phyloP scores from a whole-genome alignment of 2,797 vertebrate genomes.

The Petrocephalus schoutedeni region DNA sequence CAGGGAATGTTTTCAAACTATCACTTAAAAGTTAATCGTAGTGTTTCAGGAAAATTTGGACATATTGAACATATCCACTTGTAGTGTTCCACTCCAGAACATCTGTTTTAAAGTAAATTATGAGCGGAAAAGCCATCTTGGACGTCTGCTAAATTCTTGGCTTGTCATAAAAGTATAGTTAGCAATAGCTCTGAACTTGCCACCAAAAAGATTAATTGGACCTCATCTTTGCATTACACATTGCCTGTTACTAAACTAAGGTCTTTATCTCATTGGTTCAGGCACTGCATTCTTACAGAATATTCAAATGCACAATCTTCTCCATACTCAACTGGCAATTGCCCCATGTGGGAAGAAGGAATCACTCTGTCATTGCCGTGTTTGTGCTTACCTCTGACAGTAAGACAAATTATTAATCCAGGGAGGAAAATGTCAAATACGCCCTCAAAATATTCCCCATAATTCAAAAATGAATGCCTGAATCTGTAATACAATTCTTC shows the following conservation, averaged over 20 bases:
- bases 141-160: constrained; percentile 45
- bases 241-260: constrained; percentile 51
- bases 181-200: constrained; percentile 55
- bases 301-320: constrained; percentile 43
- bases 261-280: constrained; percentile 66
- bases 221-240: constrained; percentile 48
- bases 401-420: constrained; percentile 20
- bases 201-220: constrained; percentile 62
- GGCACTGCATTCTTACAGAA: constrained; percentile 42
- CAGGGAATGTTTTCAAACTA: not conserved
- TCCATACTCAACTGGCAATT: constrained; percentile 46
- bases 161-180: constrained; percentile 54
- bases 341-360: constrained; percentile 24
- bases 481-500: not conserved
- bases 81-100: not conserved
- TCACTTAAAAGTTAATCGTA: not conserved
- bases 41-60: not conserved
- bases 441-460: not conserved
- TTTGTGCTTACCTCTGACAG: constrained; percentile 23
- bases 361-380: constrained; percentile 30
- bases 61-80: not conserved
- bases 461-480: constrained; percentile 5
- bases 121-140: constrained; percentile 48
- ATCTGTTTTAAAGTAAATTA: constrained; percentile 32
- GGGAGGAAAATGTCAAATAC: constrained; percentile 2